Conservation (phyloP, 2,113 vertebrate species). For the Anarhynchus alexandrinus region DNA sequence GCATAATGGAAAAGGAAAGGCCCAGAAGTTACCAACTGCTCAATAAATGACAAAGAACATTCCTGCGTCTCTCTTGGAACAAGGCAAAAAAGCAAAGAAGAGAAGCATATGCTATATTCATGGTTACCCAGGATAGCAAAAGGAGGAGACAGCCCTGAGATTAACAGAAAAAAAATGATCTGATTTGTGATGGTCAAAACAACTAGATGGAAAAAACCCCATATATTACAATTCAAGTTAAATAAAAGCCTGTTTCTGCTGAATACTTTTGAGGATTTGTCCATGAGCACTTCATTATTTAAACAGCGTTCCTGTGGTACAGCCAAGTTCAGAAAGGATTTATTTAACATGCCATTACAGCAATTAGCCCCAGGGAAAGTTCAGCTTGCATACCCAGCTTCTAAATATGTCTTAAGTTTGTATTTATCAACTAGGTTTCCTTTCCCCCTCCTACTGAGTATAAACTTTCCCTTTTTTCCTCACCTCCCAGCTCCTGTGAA, state of each 20-base stretch:
- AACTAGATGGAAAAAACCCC: background rate
- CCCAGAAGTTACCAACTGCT: background rate
- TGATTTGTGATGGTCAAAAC: background rate
- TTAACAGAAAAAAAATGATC: background rate
- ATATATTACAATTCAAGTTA: background rate
- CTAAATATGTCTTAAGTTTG: constrained; percentile 34
- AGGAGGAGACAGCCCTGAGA: background rate
- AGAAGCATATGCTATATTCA: background rate
- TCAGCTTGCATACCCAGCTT: constrained; percentile 29
- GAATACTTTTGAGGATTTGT: constrained; percentile 12
- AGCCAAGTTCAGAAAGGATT: constrained; percentile 48
- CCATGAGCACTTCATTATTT: constrained; percentile 31
- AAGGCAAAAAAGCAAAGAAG: background rate
- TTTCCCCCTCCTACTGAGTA: background rate
- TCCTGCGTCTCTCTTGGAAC: background rate
- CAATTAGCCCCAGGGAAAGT: constrained; percentile 44
- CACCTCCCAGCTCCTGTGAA: background rate
- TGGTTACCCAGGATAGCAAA: background rate
- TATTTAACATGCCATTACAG: constrained; percentile 58
- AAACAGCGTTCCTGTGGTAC: background rate
- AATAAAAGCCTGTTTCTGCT: constrained; percentile 15
- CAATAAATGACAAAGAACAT: background rate
- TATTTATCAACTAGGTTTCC: background rate
- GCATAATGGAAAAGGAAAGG: background rate
- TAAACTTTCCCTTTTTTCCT: background rate